Base-by-base conservation (phyloP, 23 tunicate species). In the Ciona savignyi region DNA sequence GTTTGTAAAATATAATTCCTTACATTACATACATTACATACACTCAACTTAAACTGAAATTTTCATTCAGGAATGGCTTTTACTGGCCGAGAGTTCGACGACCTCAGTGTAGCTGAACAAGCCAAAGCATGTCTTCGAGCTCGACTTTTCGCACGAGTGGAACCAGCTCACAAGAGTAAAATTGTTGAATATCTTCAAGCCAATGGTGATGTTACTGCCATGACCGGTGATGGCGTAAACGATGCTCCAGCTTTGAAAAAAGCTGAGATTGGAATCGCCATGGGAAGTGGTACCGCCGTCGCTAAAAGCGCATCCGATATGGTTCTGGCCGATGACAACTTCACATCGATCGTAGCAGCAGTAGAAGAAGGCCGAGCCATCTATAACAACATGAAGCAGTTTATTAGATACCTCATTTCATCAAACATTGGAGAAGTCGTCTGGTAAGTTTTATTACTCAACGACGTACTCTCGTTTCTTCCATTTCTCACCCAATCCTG, bases 201-300 rank as follows among this genome's bases (percentile, higher is more conserved):
- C 30, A 87, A 87, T 69, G 98, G 95, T n/a, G 98, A 93, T 64
- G 81, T 93, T 9, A 93, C 98, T 19, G 98, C 98, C 4, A 93
- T 93, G 98, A 93, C 98, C n/a, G 98, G 98, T 29, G 98, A 93
- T 32, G 98, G 98, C 67, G 98, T 93, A 0, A 93, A 93, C 75
- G 98, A 93, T 62, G 98, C 98, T 42, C 98, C 98, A 27, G 98
- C 98, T 30, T 74, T 93, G 35, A 93, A 93, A 68, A 93, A 93
- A 60, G 95, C 98, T 26, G 98, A 93, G 85, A 93, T 93, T 60
- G 98, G 98, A 27, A 93, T 93, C 48, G 98, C 98, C 62, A 93
- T 93, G 98, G 98, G 98, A 33, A 87, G 95, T 60, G 98, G 98
- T 60, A 93, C 98, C 28, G 98, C 98, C 21, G 98, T 93, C 0